Conservation (phyloP, 30 jellyfish, hydroid and myxozoan genomes). For the Aurelia sp. region DNA sequence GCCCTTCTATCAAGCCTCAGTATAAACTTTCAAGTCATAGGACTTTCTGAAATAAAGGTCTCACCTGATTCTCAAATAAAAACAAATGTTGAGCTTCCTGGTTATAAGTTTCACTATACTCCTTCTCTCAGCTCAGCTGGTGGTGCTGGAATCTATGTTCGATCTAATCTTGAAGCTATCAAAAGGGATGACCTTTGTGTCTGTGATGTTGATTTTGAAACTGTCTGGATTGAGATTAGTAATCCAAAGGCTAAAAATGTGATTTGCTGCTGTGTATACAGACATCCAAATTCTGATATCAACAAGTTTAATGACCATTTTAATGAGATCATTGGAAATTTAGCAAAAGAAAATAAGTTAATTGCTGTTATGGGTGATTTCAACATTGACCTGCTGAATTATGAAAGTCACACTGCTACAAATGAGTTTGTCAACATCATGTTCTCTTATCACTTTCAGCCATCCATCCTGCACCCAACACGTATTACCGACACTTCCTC, state of each 20-base stretch:
- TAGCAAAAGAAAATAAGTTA: conserved; percentile 21
- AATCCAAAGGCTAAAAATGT: conserved; percentile 8
- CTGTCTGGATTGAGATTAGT: conserved; percentile 21
- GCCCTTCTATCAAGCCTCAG: background rate
- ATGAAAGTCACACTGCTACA: too few species aligned
- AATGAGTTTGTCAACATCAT: background rate
- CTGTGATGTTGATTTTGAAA: background rate
- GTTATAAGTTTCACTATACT: too few species aligned
- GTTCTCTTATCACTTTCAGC: conserved; percentile 22
- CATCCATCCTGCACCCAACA: conserved; percentile 30
- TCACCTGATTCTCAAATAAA: conserved; percentile 8
- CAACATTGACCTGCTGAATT: too few species aligned
- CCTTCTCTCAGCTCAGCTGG: too few species aligned
- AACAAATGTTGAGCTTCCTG: too few species aligned
- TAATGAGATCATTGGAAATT: background rate
- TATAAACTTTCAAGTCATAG: conserved; percentile 16
- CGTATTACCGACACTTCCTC: conserved; percentile 27
- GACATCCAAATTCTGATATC: background rate
- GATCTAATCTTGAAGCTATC: background rate
- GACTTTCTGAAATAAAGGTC: conserved; percentile 9
- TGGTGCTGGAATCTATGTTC: too few species aligned
- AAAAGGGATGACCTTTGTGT: conserved; percentile 10
- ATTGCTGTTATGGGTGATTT: conserved; percentile 8
- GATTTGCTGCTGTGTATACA: conserved; percentile 24
- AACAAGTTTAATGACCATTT: conserved; percentile 6